A percentile compares a stretch with the other conserved stretches of the same genome.
Evolutionary conservation across 2,888 invertebrate species (phyloP).

Genomic region (Carabus problematicus): DNA sequence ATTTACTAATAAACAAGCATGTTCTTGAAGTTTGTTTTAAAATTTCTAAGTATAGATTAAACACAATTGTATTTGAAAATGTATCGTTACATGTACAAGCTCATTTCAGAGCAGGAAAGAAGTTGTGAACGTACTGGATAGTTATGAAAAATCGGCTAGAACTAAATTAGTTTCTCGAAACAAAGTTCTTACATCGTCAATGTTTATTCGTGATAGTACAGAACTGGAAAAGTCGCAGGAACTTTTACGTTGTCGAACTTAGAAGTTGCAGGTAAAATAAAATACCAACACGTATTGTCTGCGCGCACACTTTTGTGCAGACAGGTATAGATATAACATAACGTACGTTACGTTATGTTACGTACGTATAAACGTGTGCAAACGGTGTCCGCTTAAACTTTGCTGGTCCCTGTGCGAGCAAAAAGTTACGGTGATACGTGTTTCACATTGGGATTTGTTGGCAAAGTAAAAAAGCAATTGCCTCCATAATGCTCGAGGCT

Average conservation of each 20-base stretch:
- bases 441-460: slow-evolving; percentile 13
- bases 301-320: background rate
- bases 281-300: background rate
- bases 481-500: slow-evolving; percentile 4
- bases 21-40: background rate
- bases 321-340: background rate
- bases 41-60: background rate
- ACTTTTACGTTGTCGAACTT: background rate
- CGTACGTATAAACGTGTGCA: background rate
- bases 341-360: background rate
- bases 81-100: too few species aligned
- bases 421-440: slow-evolving; percentile 26
- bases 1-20: too few species aligned
- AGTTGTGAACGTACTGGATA: background rate
- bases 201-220: background rate
- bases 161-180: background rate
- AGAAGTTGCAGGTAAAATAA: background rate
- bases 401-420: background rate
- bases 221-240: background rate
- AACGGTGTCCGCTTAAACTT: slow-evolving; percentile 14
- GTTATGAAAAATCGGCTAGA: background rate
- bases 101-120: background rate
- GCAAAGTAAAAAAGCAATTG: slow-evolving; percentile 17
- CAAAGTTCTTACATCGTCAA: background rate
- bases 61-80: too few species aligned